Conservation (phyloP, 1,140 invertebrate genomes). For the Hyposmocoma kahamanoa region DNA sequence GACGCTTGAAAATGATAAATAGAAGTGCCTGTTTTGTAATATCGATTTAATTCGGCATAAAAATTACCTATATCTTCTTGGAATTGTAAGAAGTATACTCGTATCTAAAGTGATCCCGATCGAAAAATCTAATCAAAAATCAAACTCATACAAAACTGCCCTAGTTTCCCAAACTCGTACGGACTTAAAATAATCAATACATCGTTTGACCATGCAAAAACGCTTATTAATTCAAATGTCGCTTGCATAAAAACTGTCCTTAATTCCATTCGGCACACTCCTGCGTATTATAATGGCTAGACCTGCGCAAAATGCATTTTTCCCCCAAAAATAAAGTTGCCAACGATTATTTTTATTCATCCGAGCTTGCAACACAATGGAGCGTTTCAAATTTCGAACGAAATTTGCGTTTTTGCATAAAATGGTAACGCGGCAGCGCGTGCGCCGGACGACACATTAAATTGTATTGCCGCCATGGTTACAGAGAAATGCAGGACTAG, state of each 20-base stretch:
- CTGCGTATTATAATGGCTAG: slow-evolving; percentile 31
- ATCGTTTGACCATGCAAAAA: slow-evolving; percentile 43
- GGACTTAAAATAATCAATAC: too few species aligned
- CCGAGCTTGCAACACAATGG: slow-evolving; percentile 45
- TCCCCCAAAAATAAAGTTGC: slow-evolving; percentile 55
- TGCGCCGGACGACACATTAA: slow-evolving; percentile 42
- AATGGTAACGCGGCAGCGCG: slow-evolving; percentile 51
- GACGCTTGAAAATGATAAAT: too few species aligned
- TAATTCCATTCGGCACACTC: slow-evolving; percentile 51
- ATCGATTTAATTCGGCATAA: too few species aligned
- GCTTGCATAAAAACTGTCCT: slow-evolving; percentile 55
- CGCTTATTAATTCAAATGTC: slow-evolving; percentile 48
- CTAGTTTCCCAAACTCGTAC: too few species aligned
- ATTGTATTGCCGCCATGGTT: slow-evolving; percentile 29
- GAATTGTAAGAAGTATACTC: too few species aligned
- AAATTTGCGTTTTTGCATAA: slow-evolving; percentile 74
- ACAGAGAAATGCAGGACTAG: too few species aligned
- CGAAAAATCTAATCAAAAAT: too few species aligned
- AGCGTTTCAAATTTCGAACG: slow-evolving; percentile 68
- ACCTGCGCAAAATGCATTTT: slow-evolving; percentile 45
- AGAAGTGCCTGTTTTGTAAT: too few species aligned
- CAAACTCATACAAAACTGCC: too few species aligned
- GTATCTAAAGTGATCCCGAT: too few species aligned
- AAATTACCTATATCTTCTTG: too few species aligned
- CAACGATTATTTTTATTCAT: slow-evolving; percentile 66